phyloP scores from a whole-genome alignment of 2,113 vertebrate species.

The Entelurus aequoreus region DNA sequence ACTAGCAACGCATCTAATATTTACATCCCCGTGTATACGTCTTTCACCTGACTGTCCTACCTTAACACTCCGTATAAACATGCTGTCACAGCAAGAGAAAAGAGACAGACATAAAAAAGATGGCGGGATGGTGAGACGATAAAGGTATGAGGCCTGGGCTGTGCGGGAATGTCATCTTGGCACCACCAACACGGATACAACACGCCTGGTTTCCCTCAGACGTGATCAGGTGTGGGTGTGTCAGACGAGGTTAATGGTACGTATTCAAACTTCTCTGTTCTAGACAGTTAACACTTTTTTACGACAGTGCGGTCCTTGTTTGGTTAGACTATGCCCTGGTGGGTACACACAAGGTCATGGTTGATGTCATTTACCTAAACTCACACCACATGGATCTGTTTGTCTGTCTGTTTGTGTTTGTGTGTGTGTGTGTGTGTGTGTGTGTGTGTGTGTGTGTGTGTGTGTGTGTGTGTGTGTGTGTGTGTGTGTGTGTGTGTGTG shows the following conservation, averaged over 20 bases:
- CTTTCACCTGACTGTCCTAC: conserved; percentile 26
- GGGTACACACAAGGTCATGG: conserved; percentile 36
- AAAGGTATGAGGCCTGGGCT: conserved; percentile 41
- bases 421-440: too few species aligned
- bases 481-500: conserved; percentile 6
- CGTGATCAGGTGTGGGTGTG: conserved; percentile 48
- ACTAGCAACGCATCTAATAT: conserved; percentile 56
- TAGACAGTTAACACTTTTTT: conserved; percentile 21
- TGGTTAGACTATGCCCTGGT: conserved; percentile 26
- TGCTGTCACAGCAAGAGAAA: conserved; percentile 41
- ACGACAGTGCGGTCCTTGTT: conserved; percentile 4
- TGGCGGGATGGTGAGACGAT: conserved; percentile 33
- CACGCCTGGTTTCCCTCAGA: conserved; percentile 26
- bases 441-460: too few species aligned
- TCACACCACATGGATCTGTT: conserved; percentile 2
- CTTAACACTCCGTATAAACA: conserved; percentile 32
- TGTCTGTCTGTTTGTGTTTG: conserved; percentile 5
- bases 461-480: too few species aligned
- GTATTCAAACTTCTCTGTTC: conserved; percentile 14
- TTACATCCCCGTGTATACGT: conserved; percentile 42
- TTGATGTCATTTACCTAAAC: conserved; percentile 28
- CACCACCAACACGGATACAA: conserved; percentile 28
- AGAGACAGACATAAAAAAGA: conserved; percentile 19
- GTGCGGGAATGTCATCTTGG: conserved; percentile 54
- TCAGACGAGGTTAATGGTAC: conserved; percentile 34